These are phyloP conservation scores for Adrianichthys oophorus DNA, from an alignment of 2,797 vertebrate genomes.

Conservation along the genomic window DNA sequence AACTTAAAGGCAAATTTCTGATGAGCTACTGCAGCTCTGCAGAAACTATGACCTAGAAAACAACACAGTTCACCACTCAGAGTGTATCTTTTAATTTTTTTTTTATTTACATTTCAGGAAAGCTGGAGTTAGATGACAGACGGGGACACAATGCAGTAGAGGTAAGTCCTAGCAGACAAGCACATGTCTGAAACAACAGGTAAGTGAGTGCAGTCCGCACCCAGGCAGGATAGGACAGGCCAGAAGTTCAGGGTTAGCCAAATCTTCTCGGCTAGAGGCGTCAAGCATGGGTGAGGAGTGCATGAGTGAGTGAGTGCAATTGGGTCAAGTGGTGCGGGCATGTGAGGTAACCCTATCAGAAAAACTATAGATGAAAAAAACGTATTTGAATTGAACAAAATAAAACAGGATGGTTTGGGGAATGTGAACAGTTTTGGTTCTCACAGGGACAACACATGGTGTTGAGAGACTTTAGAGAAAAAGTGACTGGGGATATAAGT, in stretches of 20 bases:
- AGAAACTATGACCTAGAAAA: too few relatives aligned
- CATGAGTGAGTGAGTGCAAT: slow-evolving; percentile 37
- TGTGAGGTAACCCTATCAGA: slow-evolving; percentile 27
- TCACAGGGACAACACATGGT: slow-evolving; percentile 23
- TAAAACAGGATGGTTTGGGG: slow-evolving; percentile 19
- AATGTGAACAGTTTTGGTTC: slow-evolving; percentile 30
- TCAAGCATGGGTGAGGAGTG: slow-evolving; percentile 52
- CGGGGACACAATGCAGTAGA: slow-evolving; percentile 88
- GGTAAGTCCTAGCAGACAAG: slow-evolving; percentile 86
- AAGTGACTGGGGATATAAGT: slow-evolving; percentile 8
- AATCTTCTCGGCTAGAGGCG: slow-evolving; percentile 14
- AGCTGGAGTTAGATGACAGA: slow-evolving; percentile 86
- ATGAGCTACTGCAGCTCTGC: too few relatives aligned
- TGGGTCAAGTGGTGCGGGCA: slow-evolving; percentile 37
- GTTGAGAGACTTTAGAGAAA: slow-evolving; percentile 13
- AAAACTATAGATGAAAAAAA: slow-evolving; percentile 11
- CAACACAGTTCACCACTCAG: too few relatives aligned
- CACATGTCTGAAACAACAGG: slow-evolving; percentile 65
- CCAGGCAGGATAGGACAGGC: slow-evolving; percentile 38
- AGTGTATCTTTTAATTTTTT: neutral
- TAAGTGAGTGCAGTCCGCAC: slow-evolving; percentile 69
- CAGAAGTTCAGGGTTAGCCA: slow-evolving; percentile 19
- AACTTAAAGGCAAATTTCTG: too few relatives aligned
- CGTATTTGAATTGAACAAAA: neutral
- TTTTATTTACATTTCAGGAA: slow-evolving; percentile 77